phyloP scores from a whole-genome alignment of 1,140 invertebrate species.

The Drosophila funebris region DNA sequence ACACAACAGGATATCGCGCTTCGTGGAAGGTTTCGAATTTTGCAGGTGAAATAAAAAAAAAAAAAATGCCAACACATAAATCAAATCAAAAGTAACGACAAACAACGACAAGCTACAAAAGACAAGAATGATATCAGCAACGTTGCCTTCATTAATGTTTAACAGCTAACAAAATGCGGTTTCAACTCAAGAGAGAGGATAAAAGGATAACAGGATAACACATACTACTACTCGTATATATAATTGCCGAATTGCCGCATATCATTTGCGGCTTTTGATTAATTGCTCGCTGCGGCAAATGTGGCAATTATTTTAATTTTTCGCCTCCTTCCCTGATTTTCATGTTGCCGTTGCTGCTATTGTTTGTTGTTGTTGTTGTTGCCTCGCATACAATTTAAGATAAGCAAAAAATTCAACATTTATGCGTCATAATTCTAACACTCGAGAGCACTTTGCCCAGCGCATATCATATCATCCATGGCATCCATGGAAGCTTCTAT shows the following conservation, averaged over 20 bases:
- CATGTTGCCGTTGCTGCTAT: background rate
- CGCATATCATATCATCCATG: conserved; percentile 37
- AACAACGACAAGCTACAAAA: background rate
- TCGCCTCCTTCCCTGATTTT: background rate
- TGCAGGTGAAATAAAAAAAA: conserved; percentile 40
- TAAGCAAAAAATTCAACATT: conserved; percentile 67
- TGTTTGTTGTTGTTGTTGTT: background rate
- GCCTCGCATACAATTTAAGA: conserved; percentile 60
- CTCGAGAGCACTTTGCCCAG: background rate
- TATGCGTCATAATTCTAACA: conserved; percentile 56
- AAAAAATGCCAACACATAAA: conserved; percentile 47
- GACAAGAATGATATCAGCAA: background rate
- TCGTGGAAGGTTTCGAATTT: conserved; percentile 23
- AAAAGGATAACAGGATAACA: background rate
- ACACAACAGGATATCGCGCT: conserved; percentile 37
- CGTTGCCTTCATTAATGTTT: conserved; percentile 49
- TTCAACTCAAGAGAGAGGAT: background rate
- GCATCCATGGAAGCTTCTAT: background rate
- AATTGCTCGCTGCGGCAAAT: conserved; percentile 73
- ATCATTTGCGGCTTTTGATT: conserved; percentile 64
- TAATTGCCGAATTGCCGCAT: conserved; percentile 63
- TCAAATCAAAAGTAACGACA: conserved; percentile 30
- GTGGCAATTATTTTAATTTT: conserved; percentile 79
- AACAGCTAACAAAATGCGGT: conserved; percentile 40
- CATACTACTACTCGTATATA: conserved; percentile 29